phyloP scores from a whole-genome alignment of 2,888 invertebrate species.

The Azorinus chamasolen region DNA sequence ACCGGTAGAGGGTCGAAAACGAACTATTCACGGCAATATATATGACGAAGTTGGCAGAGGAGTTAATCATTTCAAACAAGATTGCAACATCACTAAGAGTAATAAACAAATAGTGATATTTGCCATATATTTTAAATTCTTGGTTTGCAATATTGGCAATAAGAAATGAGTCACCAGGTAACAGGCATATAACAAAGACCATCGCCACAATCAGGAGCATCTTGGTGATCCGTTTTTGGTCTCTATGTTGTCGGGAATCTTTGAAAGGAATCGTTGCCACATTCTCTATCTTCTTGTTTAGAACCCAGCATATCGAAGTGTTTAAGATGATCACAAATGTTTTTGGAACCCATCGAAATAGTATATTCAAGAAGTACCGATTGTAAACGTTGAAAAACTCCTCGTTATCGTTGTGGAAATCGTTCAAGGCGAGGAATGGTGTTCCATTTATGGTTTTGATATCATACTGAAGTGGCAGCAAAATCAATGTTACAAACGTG shows the following conservation, averaged over 20 bases:
- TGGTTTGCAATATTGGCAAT: constrained; percentile 2
- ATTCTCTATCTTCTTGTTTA: neutral
- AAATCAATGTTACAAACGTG: constrained; percentile 15
- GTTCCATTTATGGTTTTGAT: neutral
- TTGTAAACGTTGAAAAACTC: constrained; percentile 31
- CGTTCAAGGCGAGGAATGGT: constrained; percentile 15
- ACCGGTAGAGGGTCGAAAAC: constrained; percentile 24
- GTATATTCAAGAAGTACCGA: constrained; percentile 10
- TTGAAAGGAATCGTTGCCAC: neutral
- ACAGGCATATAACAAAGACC: constrained; percentile 39
- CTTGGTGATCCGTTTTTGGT: constrained; percentile 30
- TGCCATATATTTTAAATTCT: constrained; percentile 30
- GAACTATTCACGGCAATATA: constrained; percentile 41
- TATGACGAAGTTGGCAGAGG: constrained; percentile 53
- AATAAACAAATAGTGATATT: constrained; percentile 30
- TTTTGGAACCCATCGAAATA: constrained; percentile 49
- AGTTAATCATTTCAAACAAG: constrained; percentile 46
- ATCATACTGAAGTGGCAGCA: constrained; percentile 24
- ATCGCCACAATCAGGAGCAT: constrained; percentile 49
- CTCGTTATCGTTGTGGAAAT: constrained; percentile 33
- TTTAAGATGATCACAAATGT: constrained; percentile 27
- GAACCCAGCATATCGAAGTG: neutral
- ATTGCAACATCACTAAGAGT: constrained; percentile 33
- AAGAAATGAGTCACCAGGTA: constrained; percentile 26
- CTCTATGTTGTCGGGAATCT: neutral